A percentile compares a stretch with the other conserved stretches of the same genome.
These are phyloP conservation scores for Sthenelais limicola DNA, from an alignment of 2,888 invertebrate species.

Conservation along the genomic window DNA sequence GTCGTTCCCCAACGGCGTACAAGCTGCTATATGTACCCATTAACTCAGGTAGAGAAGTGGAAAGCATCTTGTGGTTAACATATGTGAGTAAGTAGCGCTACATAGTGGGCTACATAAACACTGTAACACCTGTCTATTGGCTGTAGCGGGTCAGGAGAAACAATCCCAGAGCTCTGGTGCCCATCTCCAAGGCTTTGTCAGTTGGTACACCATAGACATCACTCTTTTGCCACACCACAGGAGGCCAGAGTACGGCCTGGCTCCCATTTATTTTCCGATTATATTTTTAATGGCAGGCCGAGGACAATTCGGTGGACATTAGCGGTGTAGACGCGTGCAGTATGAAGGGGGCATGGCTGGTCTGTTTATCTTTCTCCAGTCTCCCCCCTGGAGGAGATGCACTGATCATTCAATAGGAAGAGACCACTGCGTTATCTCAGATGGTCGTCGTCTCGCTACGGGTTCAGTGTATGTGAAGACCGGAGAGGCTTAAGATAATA, in stretches of 20 bases:
- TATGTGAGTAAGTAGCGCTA: slow-evolving; percentile 7
- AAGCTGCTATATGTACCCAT: slow-evolving; percentile 30
- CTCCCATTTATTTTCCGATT: slow-evolving; percentile 30
- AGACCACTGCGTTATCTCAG: slow-evolving; percentile 10
- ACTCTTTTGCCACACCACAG: background rate
- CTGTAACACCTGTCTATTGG: slow-evolving; percentile 20
- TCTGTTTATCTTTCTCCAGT: background rate
- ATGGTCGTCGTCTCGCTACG: slow-evolving; percentile 25
- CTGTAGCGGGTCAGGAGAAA: background rate
- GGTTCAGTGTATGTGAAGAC: slow-evolving; percentile 5
- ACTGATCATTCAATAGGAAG: background rate
- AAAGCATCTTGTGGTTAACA: slow-evolving; percentile 9
- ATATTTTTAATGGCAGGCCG: slow-evolving; percentile 15
- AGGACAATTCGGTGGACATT: slow-evolving; percentile 34
- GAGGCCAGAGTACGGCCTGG: background rate
- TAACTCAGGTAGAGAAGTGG: background rate
- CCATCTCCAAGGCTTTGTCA: slow-evolving; percentile 4
- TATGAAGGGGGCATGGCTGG: slow-evolving; percentile 27
- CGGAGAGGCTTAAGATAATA: slow-evolving; percentile 2
- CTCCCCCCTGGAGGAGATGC: background rate
- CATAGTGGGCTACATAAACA: slow-evolving; percentile 13
- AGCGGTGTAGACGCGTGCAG: slow-evolving; percentile 24
- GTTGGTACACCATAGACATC: background rate
- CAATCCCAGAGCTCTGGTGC: background rate
- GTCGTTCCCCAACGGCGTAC: background rate